Evolutionary conservation across 2,113 vertebrate species (phyloP).

Genomic region (Mormyrus iriodes): DNA sequence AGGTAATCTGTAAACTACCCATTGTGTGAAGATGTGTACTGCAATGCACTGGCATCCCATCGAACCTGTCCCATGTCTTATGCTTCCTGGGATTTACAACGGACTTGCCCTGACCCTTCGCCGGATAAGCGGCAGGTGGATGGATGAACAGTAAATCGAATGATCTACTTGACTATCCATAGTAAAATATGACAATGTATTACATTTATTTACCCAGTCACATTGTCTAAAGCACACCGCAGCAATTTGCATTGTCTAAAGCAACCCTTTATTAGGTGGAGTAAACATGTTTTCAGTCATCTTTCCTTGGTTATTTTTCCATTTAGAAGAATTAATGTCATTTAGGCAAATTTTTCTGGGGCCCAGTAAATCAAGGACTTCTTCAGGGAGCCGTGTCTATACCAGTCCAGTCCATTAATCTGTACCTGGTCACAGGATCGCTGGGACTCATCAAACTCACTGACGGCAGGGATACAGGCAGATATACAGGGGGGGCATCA

Average conservation of each 20-base stretch:
- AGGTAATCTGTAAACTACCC: neutral
- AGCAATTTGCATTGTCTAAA: neutral
- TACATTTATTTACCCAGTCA: neutral
- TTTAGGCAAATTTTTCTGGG: conserved; percentile 56
- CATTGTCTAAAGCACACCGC: neutral
- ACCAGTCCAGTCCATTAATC: conserved; percentile 56
- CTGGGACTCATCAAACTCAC: conserved; percentile 16
- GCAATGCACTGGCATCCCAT: neutral
- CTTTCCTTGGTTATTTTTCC: neutral
- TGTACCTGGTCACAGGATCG: conserved; percentile 38
- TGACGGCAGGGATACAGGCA: conserved; percentile 14
- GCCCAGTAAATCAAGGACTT: conserved; percentile 30
- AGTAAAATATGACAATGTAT: neutral
- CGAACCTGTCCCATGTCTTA: neutral
- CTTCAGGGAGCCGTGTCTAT: conserved; percentile 47
- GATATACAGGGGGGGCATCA: conserved; percentile 28
- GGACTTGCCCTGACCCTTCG: neutral
- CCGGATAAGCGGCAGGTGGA: neutral
- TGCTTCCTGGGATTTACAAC: neutral
- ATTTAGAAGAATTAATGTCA: neutral
- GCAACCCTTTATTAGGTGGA: neutral
- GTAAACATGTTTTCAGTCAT: neutral
- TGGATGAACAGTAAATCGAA: neutral
- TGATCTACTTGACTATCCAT: neutral
- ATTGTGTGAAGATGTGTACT: neutral